Percentiles rank a stretch among this genome's conserved stretches.
Evolutionary conservation across 2,113 vertebrate genomes (phyloP).

Genomic region (Phrynosoma blainvillii): DNA sequence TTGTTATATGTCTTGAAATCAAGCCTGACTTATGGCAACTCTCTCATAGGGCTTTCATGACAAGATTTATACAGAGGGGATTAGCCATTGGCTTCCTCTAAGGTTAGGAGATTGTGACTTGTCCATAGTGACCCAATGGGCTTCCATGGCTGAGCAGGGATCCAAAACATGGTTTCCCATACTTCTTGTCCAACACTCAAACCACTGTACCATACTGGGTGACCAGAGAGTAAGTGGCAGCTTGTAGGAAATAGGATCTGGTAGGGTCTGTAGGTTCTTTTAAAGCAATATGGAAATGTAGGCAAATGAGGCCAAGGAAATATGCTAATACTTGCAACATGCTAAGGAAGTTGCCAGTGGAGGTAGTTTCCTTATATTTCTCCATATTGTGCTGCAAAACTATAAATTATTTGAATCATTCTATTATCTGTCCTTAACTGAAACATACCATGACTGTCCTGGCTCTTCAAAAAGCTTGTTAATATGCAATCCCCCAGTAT

Average conservation of each 20-base stretch:
- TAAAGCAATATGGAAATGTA: conserved; percentile 54
- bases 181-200: too few relatives aligned
- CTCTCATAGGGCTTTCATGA: too few relatives aligned
- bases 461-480: conserved; percentile 87
- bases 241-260: conserved; percentile 35
- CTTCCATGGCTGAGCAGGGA: too few relatives aligned
- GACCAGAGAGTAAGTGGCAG: conserved; percentile 46
- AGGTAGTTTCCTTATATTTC: conserved; percentile 75
- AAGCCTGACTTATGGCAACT: too few relatives aligned
- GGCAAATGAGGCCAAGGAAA: conserved; percentile 53
- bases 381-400: conserved; percentile 76
- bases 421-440: conserved; percentile 84
- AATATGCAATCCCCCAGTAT: conserved; percentile 88
- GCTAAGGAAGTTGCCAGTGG: conserved; percentile 70
- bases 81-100: too few relatives aligned
- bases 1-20: too few relatives aligned
- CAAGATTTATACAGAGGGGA: too few relatives aligned
- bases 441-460: conserved; percentile 82
- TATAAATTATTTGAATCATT: conserved; percentile 83
- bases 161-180: too few relatives aligned
- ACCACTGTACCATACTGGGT: background rate
- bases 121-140: too few relatives aligned
- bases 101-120: too few relatives aligned
- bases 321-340: conserved; percentile 65
- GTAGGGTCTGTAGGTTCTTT: conserved; percentile 58